phyloP scores from a whole-genome alignment of 2,888 invertebrate genomes.

The Luperina nickerlii region DNA sequence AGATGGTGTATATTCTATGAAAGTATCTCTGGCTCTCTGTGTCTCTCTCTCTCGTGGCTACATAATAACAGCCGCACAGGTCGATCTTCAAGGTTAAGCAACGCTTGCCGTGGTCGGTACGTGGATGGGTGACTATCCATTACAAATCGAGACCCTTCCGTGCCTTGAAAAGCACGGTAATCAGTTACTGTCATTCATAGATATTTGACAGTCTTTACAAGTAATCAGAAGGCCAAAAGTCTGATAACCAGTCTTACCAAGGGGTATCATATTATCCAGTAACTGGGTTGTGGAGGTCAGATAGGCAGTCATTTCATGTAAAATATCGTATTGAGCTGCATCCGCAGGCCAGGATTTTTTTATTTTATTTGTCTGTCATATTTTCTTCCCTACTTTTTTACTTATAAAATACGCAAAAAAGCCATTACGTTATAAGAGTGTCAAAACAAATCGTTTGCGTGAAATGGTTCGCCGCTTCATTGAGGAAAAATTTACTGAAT shows the following conservation, averaged over 20 bases:
- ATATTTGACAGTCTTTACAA: background rate
- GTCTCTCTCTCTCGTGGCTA: too few relatives aligned
- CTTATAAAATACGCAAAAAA: background rate
- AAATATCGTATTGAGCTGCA: background rate
- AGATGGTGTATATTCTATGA: conserved; percentile 11
- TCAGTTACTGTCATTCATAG: background rate
- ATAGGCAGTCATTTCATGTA: background rate
- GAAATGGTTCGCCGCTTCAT: conserved; percentile 8
- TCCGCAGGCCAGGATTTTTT: too few relatives aligned
- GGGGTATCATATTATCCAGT: background rate
- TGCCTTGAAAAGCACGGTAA: background rate
- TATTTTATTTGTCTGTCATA: background rate
- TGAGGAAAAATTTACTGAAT: conserved; percentile 22
- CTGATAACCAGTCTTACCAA: background rate
- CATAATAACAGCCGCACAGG: background rate
- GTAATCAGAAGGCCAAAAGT: background rate
- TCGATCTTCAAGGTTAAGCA: background rate
- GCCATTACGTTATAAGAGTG: background rate
- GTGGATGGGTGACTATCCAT: background rate
- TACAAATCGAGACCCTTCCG: background rate
- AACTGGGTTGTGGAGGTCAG: background rate
- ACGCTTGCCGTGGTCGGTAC: background rate
- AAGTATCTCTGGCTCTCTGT: background rate
- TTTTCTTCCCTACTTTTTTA: background rate
- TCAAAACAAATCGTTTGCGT: conserved; percentile 18